These are phyloP conservation scores for Ophioninae sp. DNA, from an alignment of 2,888 invertebrate species.

Conservation along the genomic window DNA sequence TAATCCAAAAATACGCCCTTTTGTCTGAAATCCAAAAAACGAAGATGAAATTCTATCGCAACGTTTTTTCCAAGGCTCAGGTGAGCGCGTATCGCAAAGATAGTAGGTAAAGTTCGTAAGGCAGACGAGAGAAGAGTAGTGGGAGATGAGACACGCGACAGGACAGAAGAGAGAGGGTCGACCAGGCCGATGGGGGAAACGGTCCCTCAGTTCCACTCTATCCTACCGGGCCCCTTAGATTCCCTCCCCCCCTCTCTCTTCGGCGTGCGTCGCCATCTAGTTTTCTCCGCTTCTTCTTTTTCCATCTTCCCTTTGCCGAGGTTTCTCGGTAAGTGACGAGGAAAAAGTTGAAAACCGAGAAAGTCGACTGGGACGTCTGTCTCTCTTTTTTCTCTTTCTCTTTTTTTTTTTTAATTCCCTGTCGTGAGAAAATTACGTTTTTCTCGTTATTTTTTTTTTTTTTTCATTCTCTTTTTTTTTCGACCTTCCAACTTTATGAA, in stretches of 20 bases:
- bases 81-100: constrained; percentile 42
- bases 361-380: constrained; percentile 8
- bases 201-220: constrained; percentile 59
- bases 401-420: constrained; percentile 25
- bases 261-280: constrained; percentile 35
- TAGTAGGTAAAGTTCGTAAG: constrained; percentile 62
- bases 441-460: no score
- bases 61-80: constrained; percentile 57
- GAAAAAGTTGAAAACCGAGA: constrained; percentile 30
- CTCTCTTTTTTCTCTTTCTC: no score
- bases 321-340: constrained; percentile 43
- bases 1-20: neutral
- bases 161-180: constrained; percentile 69
- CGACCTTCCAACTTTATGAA: no score
- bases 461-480: no score
- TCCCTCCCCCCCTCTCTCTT: constrained; percentile 10
- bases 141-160: constrained; percentile 81
- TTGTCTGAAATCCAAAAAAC: neutral
- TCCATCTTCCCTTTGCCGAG: constrained; percentile 8
- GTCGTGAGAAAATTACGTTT: constrained; percentile 14
- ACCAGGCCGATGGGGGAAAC: constrained; percentile 57
- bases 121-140: constrained; percentile 72
- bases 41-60: constrained; percentile 9
- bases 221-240: constrained; percentile 39
- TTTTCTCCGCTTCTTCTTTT: constrained; percentile 44